These are phyloP conservation scores for Okamejei kenojei DNA, from an alignment of 2,797 vertebrate species.

Conservation along the genomic window DNA sequence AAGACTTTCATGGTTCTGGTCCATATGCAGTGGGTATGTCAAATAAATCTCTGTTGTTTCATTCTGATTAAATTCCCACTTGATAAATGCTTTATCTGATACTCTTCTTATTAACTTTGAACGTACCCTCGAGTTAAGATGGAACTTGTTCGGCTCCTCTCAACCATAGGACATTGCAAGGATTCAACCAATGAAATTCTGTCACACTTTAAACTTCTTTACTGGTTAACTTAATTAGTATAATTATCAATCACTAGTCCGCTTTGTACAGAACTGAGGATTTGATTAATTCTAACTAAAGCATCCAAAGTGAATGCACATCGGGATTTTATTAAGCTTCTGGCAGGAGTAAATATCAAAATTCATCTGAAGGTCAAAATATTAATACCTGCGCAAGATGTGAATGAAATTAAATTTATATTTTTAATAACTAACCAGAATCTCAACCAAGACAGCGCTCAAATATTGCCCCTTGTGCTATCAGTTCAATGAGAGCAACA, in stretches of 20 bases:
- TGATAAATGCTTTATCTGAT: background rate
- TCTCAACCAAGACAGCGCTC: background rate
- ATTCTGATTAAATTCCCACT: background rate
- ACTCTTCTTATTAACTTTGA: background rate
- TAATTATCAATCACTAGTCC: background rate
- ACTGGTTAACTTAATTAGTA: background rate
- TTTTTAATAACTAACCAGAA: background rate
- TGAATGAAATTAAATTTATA: background rate
- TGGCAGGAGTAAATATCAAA: background rate
- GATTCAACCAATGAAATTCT: background rate
- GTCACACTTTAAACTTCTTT: background rate
- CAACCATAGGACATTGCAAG: background rate
- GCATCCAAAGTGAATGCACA: background rate
- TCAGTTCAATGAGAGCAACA: background rate
- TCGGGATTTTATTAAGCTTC: background rate
- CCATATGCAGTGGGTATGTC: too few species aligned
- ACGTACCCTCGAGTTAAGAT: background rate
- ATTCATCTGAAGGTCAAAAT: background rate
- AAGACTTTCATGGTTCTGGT: too few species aligned
- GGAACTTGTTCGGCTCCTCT: background rate
- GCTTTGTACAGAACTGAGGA: background rate
- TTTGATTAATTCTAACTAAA: background rate
- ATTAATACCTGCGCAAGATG: background rate
- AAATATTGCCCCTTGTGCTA: background rate
- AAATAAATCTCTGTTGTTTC: background rate